Base-by-base conservation (phyloP, 2,888 invertebrate species). In the Rhamnusium bicolor region DNA sequence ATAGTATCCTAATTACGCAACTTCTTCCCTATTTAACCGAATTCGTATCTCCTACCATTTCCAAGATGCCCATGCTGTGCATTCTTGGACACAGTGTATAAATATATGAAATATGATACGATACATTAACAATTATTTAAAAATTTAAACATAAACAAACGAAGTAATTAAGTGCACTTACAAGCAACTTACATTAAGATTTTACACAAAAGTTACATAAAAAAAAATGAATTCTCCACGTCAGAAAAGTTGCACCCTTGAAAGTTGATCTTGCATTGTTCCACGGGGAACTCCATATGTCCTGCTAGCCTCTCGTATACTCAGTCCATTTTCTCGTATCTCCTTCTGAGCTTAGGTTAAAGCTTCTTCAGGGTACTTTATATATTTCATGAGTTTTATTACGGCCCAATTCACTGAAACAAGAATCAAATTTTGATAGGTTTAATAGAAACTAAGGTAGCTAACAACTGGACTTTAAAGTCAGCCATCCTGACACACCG, bases 251-350 rank as follows among this genome's bases (percentile, higher is more conserved):
- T 46, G 46, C 46, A 46, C 46, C 46, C 46, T n/a, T 46, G 46
- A 46, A 46, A 69, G 40, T 27, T 70, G 51, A 56, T 74, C 72
- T 51, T 70, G 70, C 21, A 76, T 56, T n/a, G 72, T 76, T 14
- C 63, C 65, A 46, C 72, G 61, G 10, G 74, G 76, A 18, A 74
- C 69, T 51, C 69, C 71, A 65, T 69, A 73, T 51, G 29, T 16
- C 54, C 72, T 66, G 46, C 74, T 66, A 2, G 69, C 69, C 58
- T 69, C 72, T 47, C 72, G 69, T 53, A 74, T 70, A 10, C 40
- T 47, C 58, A 67, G 49, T 58, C 60, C 24, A 29, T 73, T 62
- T 66, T 67, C 67, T 18, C 69, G 40, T 12, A 76, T 70, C 47
- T 60, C 73, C 29, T 71, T 61, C 51, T 68, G 56, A 58, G 71